Evolutionary conservation across 92 coral and sea anemone species (phyloP).

Genomic region (Phenganax stokvisi): DNA sequence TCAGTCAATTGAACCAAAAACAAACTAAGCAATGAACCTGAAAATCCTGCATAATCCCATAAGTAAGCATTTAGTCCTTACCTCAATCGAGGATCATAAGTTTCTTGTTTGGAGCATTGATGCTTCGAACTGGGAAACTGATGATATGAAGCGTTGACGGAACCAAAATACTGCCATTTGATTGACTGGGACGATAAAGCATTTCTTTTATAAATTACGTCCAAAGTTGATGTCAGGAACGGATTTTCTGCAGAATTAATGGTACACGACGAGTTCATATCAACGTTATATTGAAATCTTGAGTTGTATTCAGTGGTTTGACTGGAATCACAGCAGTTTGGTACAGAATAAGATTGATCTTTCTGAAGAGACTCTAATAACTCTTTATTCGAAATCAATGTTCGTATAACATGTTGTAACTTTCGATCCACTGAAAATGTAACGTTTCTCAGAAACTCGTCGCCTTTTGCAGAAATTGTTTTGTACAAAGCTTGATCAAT

Average conservation of each 20-base stretch:
- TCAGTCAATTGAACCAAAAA: no score
- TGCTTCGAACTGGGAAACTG: slow-evolving; percentile 54
- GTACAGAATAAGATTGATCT: neutral
- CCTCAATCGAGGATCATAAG: slow-evolving; percentile 65
- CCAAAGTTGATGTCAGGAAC: slow-evolving; percentile 27
- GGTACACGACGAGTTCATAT: slow-evolving; percentile 23
- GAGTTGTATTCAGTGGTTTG: slow-evolving; percentile 13
- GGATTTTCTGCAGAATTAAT: neutral
- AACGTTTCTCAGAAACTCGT: slow-evolving; percentile 36
- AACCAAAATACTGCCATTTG: slow-evolving; percentile 69
- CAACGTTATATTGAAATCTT: slow-evolving; percentile 28
- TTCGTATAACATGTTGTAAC: slow-evolving; percentile 1
- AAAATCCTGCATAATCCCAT: no score
- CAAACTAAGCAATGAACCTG: no score
- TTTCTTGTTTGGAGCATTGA: slow-evolving; percentile 45
- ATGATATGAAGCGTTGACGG: slow-evolving; percentile 51
- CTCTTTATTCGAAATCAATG: slow-evolving; percentile 15
- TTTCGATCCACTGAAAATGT: slow-evolving; percentile 20
- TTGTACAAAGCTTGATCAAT: slow-evolving; percentile 31
- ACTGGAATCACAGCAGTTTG: slow-evolving; percentile 20
- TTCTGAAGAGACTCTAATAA: slow-evolving; percentile 18
- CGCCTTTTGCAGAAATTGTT: slow-evolving; percentile 4
- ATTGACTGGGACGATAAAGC: slow-evolving; percentile 33
- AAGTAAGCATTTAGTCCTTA: slow-evolving; percentile 33
- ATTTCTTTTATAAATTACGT: slow-evolving; percentile 36